These are phyloP conservation scores for Puntigrus tetrazona DNA, from an alignment of 2,113 vertebrate species.

Conservation along the genomic window DNA sequence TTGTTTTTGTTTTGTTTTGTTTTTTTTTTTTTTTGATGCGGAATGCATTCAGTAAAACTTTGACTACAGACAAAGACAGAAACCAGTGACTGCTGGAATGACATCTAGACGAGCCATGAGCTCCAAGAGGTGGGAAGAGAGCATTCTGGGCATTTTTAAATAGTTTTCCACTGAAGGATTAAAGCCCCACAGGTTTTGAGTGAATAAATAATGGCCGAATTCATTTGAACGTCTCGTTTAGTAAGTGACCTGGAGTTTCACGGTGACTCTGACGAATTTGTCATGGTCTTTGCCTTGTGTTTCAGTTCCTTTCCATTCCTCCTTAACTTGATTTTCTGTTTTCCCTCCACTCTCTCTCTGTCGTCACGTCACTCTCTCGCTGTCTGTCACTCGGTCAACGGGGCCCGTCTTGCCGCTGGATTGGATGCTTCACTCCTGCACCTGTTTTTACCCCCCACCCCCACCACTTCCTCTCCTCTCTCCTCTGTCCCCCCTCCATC, in stretches of 20 bases:
- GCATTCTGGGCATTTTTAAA: background rate
- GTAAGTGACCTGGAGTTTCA: background rate
- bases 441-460: slow-evolving; percentile 56
- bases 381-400: slow-evolving; percentile 39
- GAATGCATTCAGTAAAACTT: too few relatives aligned
- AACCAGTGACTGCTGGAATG: background rate
- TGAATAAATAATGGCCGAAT: background rate
- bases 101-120: background rate
- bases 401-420: slow-evolving; percentile 43
- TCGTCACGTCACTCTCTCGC: slow-evolving; percentile 32
- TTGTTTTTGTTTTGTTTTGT: too few relatives aligned
- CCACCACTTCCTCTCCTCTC: slow-evolving; percentile 37
- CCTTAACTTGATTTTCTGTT: slow-evolving; percentile 35
- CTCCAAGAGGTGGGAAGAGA: background rate
- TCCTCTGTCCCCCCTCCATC: slow-evolving; percentile 51
- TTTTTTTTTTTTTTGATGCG: too few relatives aligned
- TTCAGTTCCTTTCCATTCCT: slow-evolving; percentile 33
- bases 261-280: background rate
- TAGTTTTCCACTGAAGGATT: background rate
- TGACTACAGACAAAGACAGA: background rate
- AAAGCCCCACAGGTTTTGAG: background rate
- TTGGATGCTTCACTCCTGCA: slow-evolving; percentile 55
- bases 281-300: background rate
- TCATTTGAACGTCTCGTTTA: background rate
- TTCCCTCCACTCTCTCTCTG: slow-evolving; percentile 6